These are phyloP conservation scores for Dione vanillae DNA, from an alignment of 2,888 invertebrate genomes.

Conservation along the genomic window DNA sequence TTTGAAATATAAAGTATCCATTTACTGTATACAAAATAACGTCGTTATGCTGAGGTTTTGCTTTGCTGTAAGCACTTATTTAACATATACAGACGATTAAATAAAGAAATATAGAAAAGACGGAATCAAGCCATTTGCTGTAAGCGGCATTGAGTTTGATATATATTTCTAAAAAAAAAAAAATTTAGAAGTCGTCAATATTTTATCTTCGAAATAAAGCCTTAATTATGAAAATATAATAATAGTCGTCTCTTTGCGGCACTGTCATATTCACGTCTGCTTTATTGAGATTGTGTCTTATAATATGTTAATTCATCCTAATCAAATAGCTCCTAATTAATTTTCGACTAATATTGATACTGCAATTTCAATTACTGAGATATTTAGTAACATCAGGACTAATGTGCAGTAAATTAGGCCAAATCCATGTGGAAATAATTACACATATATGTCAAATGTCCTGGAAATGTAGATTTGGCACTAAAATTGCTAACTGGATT, in stretches of 20 bases:
- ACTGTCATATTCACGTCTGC: background rate
- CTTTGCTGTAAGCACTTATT: background rate
- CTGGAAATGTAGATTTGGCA: background rate
- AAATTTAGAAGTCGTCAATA: too few relatives aligned
- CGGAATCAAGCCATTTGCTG: too few relatives aligned
- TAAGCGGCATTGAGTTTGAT: too few relatives aligned
- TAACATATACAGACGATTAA: background rate
- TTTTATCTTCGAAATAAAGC: too few relatives aligned
- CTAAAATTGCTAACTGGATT: background rate
- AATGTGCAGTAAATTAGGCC: constrained; percentile 35
- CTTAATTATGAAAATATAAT: too few relatives aligned
- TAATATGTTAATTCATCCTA: background rate
- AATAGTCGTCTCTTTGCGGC: background rate
- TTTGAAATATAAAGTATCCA: constrained; percentile 10
- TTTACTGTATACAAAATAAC: background rate
- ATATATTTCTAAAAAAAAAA: too few relatives aligned
- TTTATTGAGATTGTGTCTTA: background rate
- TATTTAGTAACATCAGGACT: constrained; percentile 29
- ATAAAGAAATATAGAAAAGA: too few relatives aligned
- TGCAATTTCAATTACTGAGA: constrained; percentile 31
- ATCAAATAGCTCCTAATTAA: constrained; percentile 16
- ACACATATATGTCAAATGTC: background rate
- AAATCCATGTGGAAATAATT: constrained; percentile 30
- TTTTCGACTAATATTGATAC: constrained; percentile 24
- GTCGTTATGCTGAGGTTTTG: constrained; percentile 3